Percentiles rank a stretch among this genome's conserved stretches.
phyloP scores from a whole-genome alignment of 2,113 vertebrate species.

The Corythoichthys intestinalis region DNA sequence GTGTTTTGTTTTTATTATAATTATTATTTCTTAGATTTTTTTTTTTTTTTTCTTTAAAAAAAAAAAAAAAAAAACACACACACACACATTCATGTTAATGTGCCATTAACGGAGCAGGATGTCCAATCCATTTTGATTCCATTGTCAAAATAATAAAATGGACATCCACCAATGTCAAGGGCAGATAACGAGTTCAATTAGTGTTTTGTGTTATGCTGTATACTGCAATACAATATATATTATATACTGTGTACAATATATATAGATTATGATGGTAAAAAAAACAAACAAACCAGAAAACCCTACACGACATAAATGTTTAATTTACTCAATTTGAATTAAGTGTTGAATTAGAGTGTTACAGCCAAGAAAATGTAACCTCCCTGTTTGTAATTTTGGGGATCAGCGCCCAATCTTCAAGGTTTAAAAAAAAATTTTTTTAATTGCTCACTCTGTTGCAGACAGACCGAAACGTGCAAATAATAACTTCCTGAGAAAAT shows the following conservation, averaged over 20 bases:
- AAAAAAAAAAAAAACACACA: too few relatives aligned
- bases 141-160: too few relatives aligned
- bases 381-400: not conserved
- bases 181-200: not conserved
- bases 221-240: not conserved
- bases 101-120: too few relatives aligned
- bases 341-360: not conserved
- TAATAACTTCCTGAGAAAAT: slow-evolving; percentile 39
- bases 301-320: not conserved
- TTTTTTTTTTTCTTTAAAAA: too few relatives aligned
- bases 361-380: not conserved
- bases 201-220: not conserved
- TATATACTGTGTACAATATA: not conserved
- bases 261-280: not conserved
- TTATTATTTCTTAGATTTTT: too few relatives aligned
- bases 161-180: too few relatives aligned
- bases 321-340: not conserved
- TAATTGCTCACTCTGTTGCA: not conserved
- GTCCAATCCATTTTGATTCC: too few relatives aligned
- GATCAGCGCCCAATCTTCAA: not conserved
- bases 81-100: too few relatives aligned
- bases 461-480: slow-evolving; percentile 21
- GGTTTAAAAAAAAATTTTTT: too few relatives aligned
- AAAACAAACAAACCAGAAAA: not conserved
- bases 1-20: too few relatives aligned